phyloP scores from a whole-genome alignment of 2,888 invertebrate genomes.

The Leucozona laternaria region DNA sequence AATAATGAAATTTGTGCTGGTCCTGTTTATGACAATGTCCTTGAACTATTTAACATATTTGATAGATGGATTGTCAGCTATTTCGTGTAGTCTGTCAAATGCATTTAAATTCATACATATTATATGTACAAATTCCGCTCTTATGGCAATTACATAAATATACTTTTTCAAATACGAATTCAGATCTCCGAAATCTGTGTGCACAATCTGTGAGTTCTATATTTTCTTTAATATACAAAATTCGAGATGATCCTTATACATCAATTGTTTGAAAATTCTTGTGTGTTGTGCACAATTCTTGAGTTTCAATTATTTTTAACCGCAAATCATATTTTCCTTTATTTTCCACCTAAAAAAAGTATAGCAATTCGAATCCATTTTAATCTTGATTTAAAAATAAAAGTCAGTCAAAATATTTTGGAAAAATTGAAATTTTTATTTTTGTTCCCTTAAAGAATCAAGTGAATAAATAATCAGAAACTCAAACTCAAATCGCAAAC shows the following conservation, averaged over 20 bases:
- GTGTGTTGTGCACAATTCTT: neutral
- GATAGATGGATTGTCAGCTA: too few species aligned
- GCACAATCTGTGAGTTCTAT: neutral
- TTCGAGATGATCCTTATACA: neutral
- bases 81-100: too few species aligned
- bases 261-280: neutral
- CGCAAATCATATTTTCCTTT: neutral
- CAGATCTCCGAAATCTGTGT: neutral
- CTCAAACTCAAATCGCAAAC: neutral
- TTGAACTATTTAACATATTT: too few species aligned
- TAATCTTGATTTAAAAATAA: neutral
- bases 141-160: too few species aligned
- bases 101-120: too few species aligned
- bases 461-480: neutral
- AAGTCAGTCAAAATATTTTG: conserved; percentile 6
- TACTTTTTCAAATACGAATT: too few species aligned
- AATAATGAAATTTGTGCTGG: too few species aligned
- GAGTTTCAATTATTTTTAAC: neutral
- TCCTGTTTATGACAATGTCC: too few species aligned
- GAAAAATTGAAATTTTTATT: neutral
- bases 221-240: neutral
- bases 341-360: neutral
- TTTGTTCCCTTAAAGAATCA: neutral
- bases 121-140: too few species aligned
- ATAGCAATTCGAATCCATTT: neutral